Conservation (phyloP, 2,888 invertebrate genomes). For the Lepidocyrtinus sp. region DNA sequence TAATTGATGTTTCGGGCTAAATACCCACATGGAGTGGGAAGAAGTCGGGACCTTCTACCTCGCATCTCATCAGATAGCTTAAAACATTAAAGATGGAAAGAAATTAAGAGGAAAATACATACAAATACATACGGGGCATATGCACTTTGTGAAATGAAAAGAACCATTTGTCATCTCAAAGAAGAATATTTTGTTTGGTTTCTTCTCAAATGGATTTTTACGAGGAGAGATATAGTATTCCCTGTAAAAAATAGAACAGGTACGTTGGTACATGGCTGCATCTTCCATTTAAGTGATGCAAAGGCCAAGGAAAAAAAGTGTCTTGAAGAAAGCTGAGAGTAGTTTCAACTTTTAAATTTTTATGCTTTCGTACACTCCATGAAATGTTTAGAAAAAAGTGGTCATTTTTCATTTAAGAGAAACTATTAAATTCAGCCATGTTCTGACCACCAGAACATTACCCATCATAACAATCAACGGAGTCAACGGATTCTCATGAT, state of each 20-base stretch:
- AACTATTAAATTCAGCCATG: constrained; percentile 43
- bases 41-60: constrained; percentile 44
- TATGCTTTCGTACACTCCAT: constrained; percentile 48
- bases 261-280: background rate
- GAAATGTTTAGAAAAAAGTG: constrained; percentile 32
- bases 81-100: constrained; percentile 2
- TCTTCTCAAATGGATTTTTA: constrained; percentile 18
- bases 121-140: too few species aligned
- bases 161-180: constrained; percentile 53
- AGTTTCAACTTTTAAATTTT: constrained; percentile 23
- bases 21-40: constrained; percentile 57
- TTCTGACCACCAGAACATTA: constrained; percentile 24
- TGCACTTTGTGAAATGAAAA: constrained; percentile 32
- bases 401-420: constrained; percentile 30
- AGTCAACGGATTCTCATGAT: background rate
- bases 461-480: background rate
- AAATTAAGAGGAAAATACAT: constrained; percentile 25
- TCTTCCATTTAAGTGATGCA: background rate
- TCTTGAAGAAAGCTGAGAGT: background rate
- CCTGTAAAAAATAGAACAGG: constrained; percentile 31
- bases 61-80: background rate
- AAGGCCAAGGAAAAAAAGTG: background rate
- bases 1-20: constrained; percentile 63
- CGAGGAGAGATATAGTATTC: background rate
- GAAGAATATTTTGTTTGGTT: background rate